Evolutionary conservation across 2,888 invertebrate species (phyloP).

Genomic region (Conops quadrifasciatus): DNA sequence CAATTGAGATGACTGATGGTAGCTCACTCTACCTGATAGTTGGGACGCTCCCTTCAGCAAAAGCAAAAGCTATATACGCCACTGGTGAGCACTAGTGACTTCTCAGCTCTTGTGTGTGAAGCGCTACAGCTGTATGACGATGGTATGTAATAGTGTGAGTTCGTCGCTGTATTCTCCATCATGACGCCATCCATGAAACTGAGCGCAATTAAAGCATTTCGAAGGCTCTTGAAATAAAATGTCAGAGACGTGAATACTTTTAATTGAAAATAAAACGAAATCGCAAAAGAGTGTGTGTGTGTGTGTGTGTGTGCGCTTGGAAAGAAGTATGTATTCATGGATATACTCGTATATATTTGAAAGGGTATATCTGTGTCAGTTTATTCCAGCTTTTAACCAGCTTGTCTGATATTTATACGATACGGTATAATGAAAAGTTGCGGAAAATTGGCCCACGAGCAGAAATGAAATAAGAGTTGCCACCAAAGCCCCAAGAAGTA

Average conservation of each 20-base stretch:
- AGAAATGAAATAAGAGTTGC: too few species aligned
- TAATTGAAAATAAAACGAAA: slow-evolving; percentile 25
- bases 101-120: too few species aligned
- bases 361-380: neutral
- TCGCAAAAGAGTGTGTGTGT: slow-evolving; percentile 10
- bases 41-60: too few species aligned
- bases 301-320: neutral
- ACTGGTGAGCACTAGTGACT: neutral
- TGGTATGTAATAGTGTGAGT: neutral
- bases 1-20: too few species aligned
- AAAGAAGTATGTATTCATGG: neutral
- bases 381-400: neutral
- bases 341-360: neutral
- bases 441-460: too few species aligned
- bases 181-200: slow-evolving; percentile 14
- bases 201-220: slow-evolving; percentile 28
- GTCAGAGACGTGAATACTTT: slow-evolving; percentile 26
- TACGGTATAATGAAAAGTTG: too few species aligned
- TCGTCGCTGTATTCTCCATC: neutral
- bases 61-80: too few species aligned
- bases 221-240: slow-evolving; percentile 24
- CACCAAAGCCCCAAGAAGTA: too few species aligned
- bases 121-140: too few species aligned
- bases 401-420: too few species aligned
- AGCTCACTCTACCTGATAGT: too few species aligned